phyloP scores from a whole-genome alignment of 2,113 vertebrate species.

The Apteryx mantelli region DNA sequence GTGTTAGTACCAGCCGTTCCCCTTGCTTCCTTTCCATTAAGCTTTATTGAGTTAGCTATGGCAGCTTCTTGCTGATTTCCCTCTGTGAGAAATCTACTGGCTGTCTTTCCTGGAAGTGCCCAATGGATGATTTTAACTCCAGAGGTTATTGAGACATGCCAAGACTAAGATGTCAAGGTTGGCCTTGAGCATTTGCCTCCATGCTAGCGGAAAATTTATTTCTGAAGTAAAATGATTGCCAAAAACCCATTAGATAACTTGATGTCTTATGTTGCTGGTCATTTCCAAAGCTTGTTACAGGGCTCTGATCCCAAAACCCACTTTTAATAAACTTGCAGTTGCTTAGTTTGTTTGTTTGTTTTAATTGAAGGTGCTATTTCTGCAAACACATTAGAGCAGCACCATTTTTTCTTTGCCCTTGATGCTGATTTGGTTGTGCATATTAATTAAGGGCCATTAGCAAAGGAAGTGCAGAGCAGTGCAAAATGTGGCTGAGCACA shows the following conservation, averaged over 20 bases:
- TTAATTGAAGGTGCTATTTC: constrained; percentile 46
- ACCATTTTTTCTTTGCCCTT: constrained; percentile 5
- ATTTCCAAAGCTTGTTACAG: neutral
- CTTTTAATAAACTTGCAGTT: constrained; percentile 46
- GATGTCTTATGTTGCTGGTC: constrained; percentile 19
- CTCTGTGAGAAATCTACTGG: neutral
- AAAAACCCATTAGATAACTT: constrained; percentile 40
- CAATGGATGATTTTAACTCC: neutral
- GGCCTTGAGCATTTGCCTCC: constrained; percentile 12
- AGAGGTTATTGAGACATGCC: constrained; percentile 13
- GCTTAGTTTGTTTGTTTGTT: constrained; percentile 6
- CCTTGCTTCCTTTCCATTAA: constrained; percentile 36
- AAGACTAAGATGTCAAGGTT: constrained; percentile 34
- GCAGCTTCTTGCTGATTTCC: neutral
- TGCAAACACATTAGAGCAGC: neutral
- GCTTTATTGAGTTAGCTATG: constrained; percentile 4
- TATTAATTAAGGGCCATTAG: constrained; percentile 51
- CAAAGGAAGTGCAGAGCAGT: constrained; percentile 41
- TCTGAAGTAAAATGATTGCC: constrained; percentile 24
- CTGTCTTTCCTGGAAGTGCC: constrained; percentile 5
- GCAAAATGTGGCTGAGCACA: constrained; percentile 37
- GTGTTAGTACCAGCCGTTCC: neutral
- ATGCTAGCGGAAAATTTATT: neutral
- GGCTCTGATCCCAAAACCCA: constrained; percentile 26
- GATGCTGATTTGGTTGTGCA: constrained; percentile 20